phyloP scores from a whole-genome alignment of 64 coral and sea anemone species.

The Hydrozoanthus tunicans region DNA sequence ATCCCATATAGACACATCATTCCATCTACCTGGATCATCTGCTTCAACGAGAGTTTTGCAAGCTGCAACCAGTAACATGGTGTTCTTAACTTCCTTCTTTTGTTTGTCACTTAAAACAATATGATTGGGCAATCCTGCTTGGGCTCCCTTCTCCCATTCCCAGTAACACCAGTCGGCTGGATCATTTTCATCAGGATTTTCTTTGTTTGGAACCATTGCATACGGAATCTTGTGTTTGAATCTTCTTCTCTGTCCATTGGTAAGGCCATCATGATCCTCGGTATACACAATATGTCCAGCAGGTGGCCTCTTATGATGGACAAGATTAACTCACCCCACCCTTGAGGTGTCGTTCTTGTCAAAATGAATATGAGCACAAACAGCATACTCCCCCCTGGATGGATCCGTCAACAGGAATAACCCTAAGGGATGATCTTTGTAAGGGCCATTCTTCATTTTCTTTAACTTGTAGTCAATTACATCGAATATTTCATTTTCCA shows the following conservation, averaged over 20 bases:
- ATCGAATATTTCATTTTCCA: neutral
- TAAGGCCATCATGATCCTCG: conserved; percentile 20
- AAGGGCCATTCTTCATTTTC: neutral
- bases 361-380: conserved; percentile 71
- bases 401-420: conserved; percentile 57
- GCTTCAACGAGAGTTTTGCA: neutral
- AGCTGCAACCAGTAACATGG: neutral
- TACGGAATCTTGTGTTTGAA: too few relatives aligned
- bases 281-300: neutral
- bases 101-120: too few relatives aligned
- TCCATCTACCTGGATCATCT: conserved; percentile 30
- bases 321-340: conserved; percentile 25
- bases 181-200: too few relatives aligned
- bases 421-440: conserved; percentile 19
- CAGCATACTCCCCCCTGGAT: neutral
- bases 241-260: too few relatives aligned
- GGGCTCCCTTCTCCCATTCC: too few relatives aligned
- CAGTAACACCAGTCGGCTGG: too few relatives aligned
- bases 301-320: conserved; percentile 21
- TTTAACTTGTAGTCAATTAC: conserved; percentile 57
- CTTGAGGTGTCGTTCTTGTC: neutral
- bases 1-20: conserved; percentile 7
- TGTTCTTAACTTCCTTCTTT: neutral
- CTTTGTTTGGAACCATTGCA: too few relatives aligned
- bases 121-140: conserved; percentile 1